Evolutionary conservation across 2,113 vertebrate species (phyloP).

Genomic region (Piaya cayana): DNA sequence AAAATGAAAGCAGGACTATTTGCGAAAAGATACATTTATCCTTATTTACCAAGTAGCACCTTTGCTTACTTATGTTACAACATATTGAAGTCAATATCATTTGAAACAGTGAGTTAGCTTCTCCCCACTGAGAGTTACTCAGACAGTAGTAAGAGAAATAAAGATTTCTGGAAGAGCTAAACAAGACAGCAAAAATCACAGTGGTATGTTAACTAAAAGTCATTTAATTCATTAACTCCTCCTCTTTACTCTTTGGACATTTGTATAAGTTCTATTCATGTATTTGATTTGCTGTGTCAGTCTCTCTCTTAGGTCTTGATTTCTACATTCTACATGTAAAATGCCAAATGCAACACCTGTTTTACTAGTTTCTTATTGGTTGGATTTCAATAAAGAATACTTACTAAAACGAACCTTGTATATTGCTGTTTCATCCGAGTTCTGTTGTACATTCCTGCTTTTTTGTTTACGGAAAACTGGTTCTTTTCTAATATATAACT

Average conservation of each 20-base stretch:
- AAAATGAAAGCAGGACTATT: background rate
- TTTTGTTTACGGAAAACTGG: background rate
- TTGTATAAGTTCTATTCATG: background rate
- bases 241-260: background rate
- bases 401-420: background rate
- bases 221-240: background rate
- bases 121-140: background rate
- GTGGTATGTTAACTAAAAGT: background rate
- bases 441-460: background rate
- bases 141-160: background rate
- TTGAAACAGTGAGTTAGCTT: background rate
- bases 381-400: background rate
- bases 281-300: background rate
- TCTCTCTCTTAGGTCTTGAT: background rate
- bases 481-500: slow-evolving; percentile 1
- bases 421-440: background rate
- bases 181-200: background rate
- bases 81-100: background rate
- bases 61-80: background rate
- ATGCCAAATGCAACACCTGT: background rate
- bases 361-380: background rate
- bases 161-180: background rate
- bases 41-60: background rate
- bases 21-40: background rate
- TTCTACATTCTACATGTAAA: background rate